Base-by-base conservation (phyloP, 1,140 invertebrate species). In the Geopemphigus sp. region DNA sequence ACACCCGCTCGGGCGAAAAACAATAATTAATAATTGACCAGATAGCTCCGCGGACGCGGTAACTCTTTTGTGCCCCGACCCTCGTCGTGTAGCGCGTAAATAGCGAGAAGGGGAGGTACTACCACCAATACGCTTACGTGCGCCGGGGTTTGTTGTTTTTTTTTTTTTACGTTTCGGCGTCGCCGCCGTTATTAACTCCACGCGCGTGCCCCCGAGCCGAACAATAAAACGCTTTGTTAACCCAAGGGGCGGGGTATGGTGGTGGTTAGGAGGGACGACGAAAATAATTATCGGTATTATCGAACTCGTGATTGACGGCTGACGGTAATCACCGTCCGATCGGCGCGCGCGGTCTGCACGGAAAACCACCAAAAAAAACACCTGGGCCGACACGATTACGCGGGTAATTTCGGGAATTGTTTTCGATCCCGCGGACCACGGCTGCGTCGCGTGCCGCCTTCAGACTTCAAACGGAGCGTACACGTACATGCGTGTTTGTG, bases 151-250 rank as follows among this genome's bases (percentile, higher is more conserved):
- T 56, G 19, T 54, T 57, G 17, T 57, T 61, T 26, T 29, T 63
- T 63, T 63, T 24, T 24, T 29, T 78, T 61, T 59, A 47, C 15
- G 3, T 61, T 22, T n/a, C 24, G 24, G 8, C 53, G 19, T 63
- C 29, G 74, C 39, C n/a, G n/a, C n/a, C n/a, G 74, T 78, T 78
- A 78, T 78, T 78, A 78, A 78, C 74, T 78, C 29, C 56, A 61
- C 54, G n/a, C 74, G 61, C 74, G 74, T 78, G 74, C 54, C 74
- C 57, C 15, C n/a, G 12, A 39, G 22, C 8, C 56, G 74, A 78
- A 78, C 74, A 78, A 78, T 78, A 78, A 78, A 78, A 63, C 74
- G 74, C 74, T 78, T 78, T 78, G 74, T 78, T n/a, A n/a, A n/a
- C n/a, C n/a, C n/a, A n/a, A n/a, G n/a, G n/a, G n/a, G n/a, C n/a